Base-by-base conservation (phyloP, 2,797 vertebrate species). In the Kryptolebias ocellatus region DNA sequence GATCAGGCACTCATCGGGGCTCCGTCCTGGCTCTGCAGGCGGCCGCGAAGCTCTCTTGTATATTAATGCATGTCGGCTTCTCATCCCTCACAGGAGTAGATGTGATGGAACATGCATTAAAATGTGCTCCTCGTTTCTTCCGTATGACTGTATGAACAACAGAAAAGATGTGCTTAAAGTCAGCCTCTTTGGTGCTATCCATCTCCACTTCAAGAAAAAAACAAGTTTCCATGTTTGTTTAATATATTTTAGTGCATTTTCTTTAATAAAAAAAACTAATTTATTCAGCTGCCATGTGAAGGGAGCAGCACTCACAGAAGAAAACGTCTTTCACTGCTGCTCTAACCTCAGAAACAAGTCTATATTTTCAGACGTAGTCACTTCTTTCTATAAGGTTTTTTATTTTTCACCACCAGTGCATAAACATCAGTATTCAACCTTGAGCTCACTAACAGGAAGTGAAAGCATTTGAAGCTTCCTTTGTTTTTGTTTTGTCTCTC, bases 161-260 rank as follows among this genome's bases (percentile, higher is more conserved):
- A 66, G 64, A 76, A 71, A 71, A 74, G 55, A 81, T 71, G 84
- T 71, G 79, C 74, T 86, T 63, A 79, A 83, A 83, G 83, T 90
- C 85, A 76, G 76, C 83, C 80, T 76, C 83, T 86, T 85, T 54
- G 31, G 78, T 87, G 90, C 89, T 92, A 88, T 91, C 85, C 87
- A 73, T 81, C 73, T 76, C 80, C 67, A 74, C 72, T 85, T 85
- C 63, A 67, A 67, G 80, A 70, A 71, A 60, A 74, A 59, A 63
- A 12, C 11, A 12, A 71, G 67, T 83, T 72, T 80, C 60, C 46
- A n/a, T 51, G 58, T 85, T 17, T 47, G 58, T 83, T 73, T 67
- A 84, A 53, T 53, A 46, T 61, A 71, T 85, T 80, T 74, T 79
- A 39, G 64, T 55, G 68, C 66, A 64, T 75, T 58, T 77, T 76